A percentile compares a stretch with the other conserved stretches of the same genome.
phyloP scores from a whole-genome alignment of 1,140 invertebrate genomes.

The Lepidurus couesii region DNA sequence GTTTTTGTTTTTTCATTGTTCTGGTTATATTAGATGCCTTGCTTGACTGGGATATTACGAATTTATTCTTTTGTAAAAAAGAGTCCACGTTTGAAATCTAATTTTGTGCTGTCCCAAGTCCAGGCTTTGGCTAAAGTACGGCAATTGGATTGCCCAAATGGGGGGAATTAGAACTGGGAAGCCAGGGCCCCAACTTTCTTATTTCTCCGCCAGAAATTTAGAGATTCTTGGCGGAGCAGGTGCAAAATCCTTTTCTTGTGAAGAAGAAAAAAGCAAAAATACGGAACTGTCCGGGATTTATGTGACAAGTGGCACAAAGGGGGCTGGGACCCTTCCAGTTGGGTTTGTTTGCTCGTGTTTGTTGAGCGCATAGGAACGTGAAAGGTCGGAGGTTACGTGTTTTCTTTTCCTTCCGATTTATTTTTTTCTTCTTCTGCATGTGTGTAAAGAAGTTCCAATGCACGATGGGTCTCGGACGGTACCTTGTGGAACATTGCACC shows the following conservation, averaged over 20 bases:
- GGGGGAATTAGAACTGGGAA: too few species aligned
- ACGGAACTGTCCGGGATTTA: neutral
- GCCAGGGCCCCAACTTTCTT: neutral
- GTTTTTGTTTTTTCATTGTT: too few species aligned
- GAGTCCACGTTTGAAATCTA: too few species aligned
- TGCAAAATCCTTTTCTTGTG: slow-evolving; percentile 8
- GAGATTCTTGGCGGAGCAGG: neutral
- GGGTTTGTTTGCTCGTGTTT: neutral
- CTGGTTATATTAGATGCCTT: too few species aligned
- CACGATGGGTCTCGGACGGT: neutral
- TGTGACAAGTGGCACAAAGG: neutral
- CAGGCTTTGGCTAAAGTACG: too few species aligned
- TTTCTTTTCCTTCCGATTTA: neutral
- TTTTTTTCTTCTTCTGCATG: neutral
- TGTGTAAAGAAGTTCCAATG: neutral
- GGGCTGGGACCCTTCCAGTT: neutral
- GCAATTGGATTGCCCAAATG: too few species aligned
- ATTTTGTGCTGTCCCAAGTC: too few species aligned
- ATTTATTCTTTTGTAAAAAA: too few species aligned
- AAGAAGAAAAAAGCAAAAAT: neutral
- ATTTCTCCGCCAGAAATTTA: neutral
- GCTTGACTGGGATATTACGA: too few species aligned
- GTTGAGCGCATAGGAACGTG: neutral
- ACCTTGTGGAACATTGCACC: slow-evolving; percentile 7
- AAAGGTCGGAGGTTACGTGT: neutral